Base-by-base conservation (phyloP, 2,888 invertebrate genomes). In the Leucophora obtusa region DNA sequence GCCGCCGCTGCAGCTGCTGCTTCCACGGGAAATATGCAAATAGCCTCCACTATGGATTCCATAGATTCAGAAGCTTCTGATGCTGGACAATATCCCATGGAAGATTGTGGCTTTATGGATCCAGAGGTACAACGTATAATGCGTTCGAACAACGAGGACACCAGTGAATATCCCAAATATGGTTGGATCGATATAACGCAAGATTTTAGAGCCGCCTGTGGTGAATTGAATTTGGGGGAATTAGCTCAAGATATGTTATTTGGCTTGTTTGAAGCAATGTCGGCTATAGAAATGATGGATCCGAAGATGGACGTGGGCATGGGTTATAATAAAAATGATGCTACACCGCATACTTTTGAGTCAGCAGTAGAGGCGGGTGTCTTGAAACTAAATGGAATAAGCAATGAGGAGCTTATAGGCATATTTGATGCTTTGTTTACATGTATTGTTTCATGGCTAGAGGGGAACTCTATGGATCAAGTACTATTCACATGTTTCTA, bases 231-330 rank as follows among this genome's bases (percentile, higher is more conserved):
- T 85, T 92, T 98, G 65, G 98, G 98, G 2, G 98, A 98, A 90
- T 91, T 98, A 38, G 91, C 98, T 8, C 98, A 98, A 87, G 97
- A 98, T 92, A 95, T 96, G 66, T 90, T 95, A 18, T 97, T 96
- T 92, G 97, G 98, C 3, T 91, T 99, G 50, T 97, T 97, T 91
- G 99, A 99, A 90, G 99, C 98, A 0, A 99, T 99, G 99, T 98
- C 98, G 0, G 99, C 99, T 0, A 99, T 99, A 86, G 99, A 99
- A 91, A 98, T 99, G 96, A 99, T 99, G 99, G 99, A 99, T 89
- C 98, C 99, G 0, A 99, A 99, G 92, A 99, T 99, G 99, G 99
- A 99, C 92, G 98, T 98, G 1, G 99, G 99, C 7, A 98, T 99
- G 97, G 92, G 96, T 83, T 98, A 97, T 89, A 98, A 98, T 89